Percentiles rank a stretch among this genome's conserved stretches.
These are phyloP conservation scores for Heteromurus nitidus DNA, from an alignment of 2,888 invertebrate species.

Conservation along the genomic window DNA sequence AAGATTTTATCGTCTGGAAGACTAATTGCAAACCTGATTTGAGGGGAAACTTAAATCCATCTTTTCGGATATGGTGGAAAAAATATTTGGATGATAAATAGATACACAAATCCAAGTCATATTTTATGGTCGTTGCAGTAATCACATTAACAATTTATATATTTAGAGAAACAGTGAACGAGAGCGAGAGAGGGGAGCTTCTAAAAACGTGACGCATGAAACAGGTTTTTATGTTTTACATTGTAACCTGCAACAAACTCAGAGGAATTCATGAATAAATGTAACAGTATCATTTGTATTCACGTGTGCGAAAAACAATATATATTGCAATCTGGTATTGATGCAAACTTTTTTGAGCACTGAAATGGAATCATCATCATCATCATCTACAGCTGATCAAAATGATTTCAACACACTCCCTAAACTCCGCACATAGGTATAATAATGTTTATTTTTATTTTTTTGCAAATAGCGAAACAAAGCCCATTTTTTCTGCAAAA, in stretches of 20 bases:
- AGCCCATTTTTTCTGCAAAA: neutral
- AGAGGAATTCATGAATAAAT: neutral
- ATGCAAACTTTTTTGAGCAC: neutral
- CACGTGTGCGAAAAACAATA: neutral
- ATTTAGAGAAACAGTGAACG: no score
- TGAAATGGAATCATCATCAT: neutral
- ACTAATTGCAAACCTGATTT: no score
- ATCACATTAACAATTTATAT: no score
- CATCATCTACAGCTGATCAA: neutral
- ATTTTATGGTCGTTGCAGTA: neutral
- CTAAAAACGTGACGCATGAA: neutral
- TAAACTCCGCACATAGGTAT: no score
- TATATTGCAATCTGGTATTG: neutral
- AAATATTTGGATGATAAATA: no score
- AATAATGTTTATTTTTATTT: no score
- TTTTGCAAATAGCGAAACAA: neutral
- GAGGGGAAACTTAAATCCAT: no score
- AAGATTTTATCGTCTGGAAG: no score
- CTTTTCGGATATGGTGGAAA: no score
- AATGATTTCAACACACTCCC: no score
- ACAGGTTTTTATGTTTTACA: neutral
- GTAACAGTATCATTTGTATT: conserved; percentile 39
- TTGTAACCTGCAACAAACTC: neutral
- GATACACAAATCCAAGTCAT: no score
- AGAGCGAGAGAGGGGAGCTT: neutral